Base-by-base conservation (phyloP, 2,113 vertebrate species). In the Gambusia affinis region DNA sequence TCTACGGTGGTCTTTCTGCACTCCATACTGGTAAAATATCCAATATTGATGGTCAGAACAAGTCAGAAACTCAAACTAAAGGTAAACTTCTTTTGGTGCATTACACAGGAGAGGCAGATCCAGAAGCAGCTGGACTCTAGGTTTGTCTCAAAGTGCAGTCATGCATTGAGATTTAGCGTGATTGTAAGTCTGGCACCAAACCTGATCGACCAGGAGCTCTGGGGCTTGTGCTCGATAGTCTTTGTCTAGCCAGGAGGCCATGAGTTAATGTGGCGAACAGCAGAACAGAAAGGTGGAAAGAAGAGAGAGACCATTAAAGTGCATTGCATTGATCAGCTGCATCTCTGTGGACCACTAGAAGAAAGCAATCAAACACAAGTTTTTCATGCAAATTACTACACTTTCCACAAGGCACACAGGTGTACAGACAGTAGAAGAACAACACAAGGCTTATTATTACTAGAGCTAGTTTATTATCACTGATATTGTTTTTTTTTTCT, bases 391-490 rank as follows among this genome's bases (percentile, higher is more conserved):
- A 74, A 87, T 76, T 42, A 80, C 62, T 14, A 39, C 83, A 64
- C 47, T 71, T 84, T 74, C 61, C 51, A 64, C 30, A 39, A 44
- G 27, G 30, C 44, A 39, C 67, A 67, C 69, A 75, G 31, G 31
- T 70, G 51, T 61, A 17, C 28, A 24, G 47, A 42, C 71, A 0
- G 91, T 77, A 64, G 83, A 85, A 80, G 72, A 82, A 77, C 75
- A 27, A 75, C 60, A 31, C n/a, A 27, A 44, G 60, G 31, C 89
- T 79, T 30, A 60, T 88, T 76, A 72, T 89, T 83, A 86, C 93
- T 93, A 93, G 88, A 93, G 31, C 93, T 94, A 94, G 76, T 95
- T 94, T 93, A 93, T 95, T 94, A 91, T 93, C 89, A 91, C 91
- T 83, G 87, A 91, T 92, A 92, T 92, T 91, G 86, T 89, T 87